These are phyloP conservation scores for Abrostola triplasia DNA, from an alignment of 2,888 invertebrate species.

Conservation along the genomic window DNA sequence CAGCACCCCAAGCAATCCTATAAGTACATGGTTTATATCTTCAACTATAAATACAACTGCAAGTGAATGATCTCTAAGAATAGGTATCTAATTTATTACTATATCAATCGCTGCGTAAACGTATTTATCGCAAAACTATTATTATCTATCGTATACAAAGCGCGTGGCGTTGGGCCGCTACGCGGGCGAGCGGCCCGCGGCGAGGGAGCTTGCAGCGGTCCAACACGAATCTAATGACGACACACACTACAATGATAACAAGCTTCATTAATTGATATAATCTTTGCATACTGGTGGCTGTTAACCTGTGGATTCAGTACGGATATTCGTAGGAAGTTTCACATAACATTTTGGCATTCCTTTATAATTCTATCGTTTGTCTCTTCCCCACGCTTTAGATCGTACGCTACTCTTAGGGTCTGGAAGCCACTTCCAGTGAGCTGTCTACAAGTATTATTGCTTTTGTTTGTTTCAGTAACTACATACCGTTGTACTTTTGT, in stretches of 20 bases:
- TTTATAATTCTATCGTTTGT: constrained; percentile 32
- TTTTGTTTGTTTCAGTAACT: constrained; percentile 46
- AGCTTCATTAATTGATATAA: constrained; percentile 54
- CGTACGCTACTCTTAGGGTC: neutral
- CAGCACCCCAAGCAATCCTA: constrained; percentile 16
- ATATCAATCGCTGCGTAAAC: constrained; percentile 49
- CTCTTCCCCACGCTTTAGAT: constrained; percentile 36
- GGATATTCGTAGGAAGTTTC: constrained; percentile 52
- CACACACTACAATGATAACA: constrained; percentile 47
- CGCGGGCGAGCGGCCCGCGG: constrained; percentile 12
- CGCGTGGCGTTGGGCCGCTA: constrained; percentile 37
- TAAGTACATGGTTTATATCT: constrained; percentile 20
- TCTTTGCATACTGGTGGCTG: constrained; percentile 43
- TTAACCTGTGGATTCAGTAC: constrained; percentile 44
- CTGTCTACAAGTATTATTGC: constrained; percentile 42
- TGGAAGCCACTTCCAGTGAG: constrained; percentile 21
- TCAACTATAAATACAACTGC: constrained; percentile 57
- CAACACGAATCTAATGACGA: constrained; percentile 49
- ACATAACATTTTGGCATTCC: constrained; percentile 48
- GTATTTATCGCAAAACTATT: constrained; percentile 53
- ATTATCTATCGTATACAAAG: constrained; percentile 61
- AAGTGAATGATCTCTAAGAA: constrained; percentile 38
- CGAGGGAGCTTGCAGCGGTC: constrained; percentile 60
- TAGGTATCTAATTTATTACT: constrained; percentile 39
- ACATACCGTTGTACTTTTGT: constrained; percentile 46